A percentile compares a stretch with the other conserved stretches of the same genome.
phyloP scores from a whole-genome alignment of 2,797 vertebrate species.

The Cynodonichthys magdalenae region DNA sequence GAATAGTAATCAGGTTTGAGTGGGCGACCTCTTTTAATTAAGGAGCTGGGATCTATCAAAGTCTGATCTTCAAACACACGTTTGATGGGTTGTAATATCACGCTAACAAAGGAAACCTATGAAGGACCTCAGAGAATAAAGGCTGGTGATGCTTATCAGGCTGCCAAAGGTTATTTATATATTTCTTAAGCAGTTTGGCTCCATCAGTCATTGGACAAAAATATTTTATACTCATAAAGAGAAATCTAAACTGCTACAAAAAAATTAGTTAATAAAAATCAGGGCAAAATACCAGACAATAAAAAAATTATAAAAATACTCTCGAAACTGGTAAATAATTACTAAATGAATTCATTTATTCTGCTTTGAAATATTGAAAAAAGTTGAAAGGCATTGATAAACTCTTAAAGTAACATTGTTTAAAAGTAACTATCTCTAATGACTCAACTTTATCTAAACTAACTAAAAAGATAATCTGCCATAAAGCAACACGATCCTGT shows the following conservation, averaged over 20 bases:
- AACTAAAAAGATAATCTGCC: background rate
- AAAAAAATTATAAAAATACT: background rate
- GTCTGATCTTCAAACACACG: conserved; percentile 15
- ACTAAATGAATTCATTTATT: background rate
- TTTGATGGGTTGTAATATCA: conserved; percentile 8
- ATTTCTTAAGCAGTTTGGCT: background rate
- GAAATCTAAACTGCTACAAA: background rate
- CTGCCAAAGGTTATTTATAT: background rate
- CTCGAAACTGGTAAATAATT: too few relatives aligned
- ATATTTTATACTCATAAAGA: background rate
- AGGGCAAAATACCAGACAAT: background rate
- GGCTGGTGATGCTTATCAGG: background rate
- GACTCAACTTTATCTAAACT: too few relatives aligned
- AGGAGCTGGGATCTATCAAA: conserved; percentile 8
- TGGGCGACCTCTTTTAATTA: conserved; percentile 11
- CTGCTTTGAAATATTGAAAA: background rate
- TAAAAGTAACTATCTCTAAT: too few relatives aligned
- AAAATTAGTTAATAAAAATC: background rate
- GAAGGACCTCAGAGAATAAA: background rate
- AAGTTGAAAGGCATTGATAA: background rate
- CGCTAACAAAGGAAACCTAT: background rate
- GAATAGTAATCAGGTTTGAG: conserved; percentile 1
- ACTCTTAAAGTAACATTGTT: too few relatives aligned
- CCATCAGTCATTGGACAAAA: background rate
- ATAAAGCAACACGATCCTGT: background rate